These are phyloP conservation scores for Condylura cristata DNA, from an alignment of 2,113 vertebrate genomes.

Conservation along the genomic window DNA sequence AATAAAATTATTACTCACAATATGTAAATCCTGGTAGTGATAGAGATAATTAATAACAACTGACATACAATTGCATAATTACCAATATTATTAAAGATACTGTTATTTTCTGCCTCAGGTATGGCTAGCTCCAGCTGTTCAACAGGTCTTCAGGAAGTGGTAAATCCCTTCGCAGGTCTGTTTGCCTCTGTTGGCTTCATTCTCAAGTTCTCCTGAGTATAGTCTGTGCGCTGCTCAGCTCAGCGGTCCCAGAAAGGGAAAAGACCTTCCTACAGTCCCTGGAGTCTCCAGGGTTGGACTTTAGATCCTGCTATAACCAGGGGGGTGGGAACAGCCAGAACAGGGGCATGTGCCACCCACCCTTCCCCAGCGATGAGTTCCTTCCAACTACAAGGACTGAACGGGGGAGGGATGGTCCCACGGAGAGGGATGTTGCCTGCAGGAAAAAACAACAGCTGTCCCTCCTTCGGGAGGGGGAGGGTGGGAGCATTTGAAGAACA, in stretches of 20 bases:
- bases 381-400: constrained; percentile 17
- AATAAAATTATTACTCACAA: not conserved
- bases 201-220: not conserved
- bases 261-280: not conserved
- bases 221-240: not conserved
- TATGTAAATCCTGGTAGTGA: not conserved
- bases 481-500: not conserved
- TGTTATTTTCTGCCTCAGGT: not conserved
- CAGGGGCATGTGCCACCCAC: not conserved
- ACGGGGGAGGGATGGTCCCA: not conserved
- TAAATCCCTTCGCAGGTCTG: not conserved
- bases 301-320: not conserved
- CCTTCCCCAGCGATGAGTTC: not conserved
- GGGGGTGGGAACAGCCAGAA: not conserved
- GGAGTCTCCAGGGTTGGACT: not conserved
- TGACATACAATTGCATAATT: not conserved
- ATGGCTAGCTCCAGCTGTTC: constrained; percentile 4
- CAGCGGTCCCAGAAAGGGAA: not conserved
- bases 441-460: constrained; percentile 68
- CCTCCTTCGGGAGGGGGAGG: not conserved
- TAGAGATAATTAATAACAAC: not conserved
- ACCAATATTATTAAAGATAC: not conserved
- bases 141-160: not conserved
- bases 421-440: not conserved
- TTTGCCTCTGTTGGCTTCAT: not conserved